A percentile compares a stretch with the other conserved stretches of the same genome.
These are phyloP conservation scores for Agonopterix arenella DNA, from an alignment of 2,888 invertebrate genomes.

Conservation along the genomic window DNA sequence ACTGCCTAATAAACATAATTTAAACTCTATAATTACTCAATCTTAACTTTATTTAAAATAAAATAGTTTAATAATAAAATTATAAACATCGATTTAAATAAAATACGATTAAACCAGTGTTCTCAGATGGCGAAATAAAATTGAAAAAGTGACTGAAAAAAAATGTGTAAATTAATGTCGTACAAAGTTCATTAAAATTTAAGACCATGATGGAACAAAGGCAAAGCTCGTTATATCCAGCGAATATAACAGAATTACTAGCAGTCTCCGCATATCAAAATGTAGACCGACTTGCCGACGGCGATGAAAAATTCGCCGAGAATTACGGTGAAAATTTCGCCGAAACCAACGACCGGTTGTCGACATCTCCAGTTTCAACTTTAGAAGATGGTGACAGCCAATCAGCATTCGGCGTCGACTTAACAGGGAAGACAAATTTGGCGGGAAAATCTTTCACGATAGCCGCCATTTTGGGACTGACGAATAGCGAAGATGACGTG, in stretches of 20 bases:
- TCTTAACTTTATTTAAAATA: slow-evolving; percentile 7
- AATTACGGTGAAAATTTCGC: slow-evolving; percentile 30
- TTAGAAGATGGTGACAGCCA: slow-evolving; percentile 58
- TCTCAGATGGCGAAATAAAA: too few relatives aligned
- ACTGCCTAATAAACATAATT: slow-evolving; percentile 10
- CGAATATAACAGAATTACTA: slow-evolving; percentile 53
- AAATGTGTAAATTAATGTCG: slow-evolving; percentile 18
- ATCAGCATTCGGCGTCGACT: slow-evolving; percentile 59
- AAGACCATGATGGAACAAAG: slow-evolving; percentile 56
- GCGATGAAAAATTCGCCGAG: slow-evolving; percentile 41
- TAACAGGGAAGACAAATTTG: slow-evolving; percentile 63
- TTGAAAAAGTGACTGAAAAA: neutral
- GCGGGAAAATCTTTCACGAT: slow-evolving; percentile 89
- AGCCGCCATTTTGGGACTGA: slow-evolving; percentile 89
- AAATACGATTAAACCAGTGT: too few relatives aligned
- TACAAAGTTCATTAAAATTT: slow-evolving; percentile 24
- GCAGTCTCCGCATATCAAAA: slow-evolving; percentile 53
- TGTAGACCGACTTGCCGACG: slow-evolving; percentile 41
- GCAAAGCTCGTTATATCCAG: slow-evolving; percentile 43
- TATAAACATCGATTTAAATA: too few relatives aligned
- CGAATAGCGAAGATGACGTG: slow-evolving; percentile 67
- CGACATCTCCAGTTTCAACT: slow-evolving; percentile 55
- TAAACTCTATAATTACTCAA: slow-evolving; percentile 4
- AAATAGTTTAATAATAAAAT: slow-evolving; percentile 8
- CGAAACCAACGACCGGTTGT: slow-evolving; percentile 36